phyloP scores from a whole-genome alignment of 2,797 vertebrate species.

The Serranus cabrilla region DNA sequence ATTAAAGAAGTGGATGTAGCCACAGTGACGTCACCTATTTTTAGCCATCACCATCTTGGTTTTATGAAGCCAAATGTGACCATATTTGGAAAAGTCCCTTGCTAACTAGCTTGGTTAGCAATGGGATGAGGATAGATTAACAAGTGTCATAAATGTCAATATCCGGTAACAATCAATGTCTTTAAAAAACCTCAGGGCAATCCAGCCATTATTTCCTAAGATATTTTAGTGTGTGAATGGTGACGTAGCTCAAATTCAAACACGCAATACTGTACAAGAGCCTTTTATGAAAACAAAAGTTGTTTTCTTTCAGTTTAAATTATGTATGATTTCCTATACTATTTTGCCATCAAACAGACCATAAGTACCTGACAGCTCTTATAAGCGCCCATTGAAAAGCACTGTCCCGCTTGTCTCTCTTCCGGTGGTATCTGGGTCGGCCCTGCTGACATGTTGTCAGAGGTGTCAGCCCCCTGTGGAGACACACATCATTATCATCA shows the following conservation, averaged over 20 bases:
- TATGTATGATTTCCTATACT: constrained; percentile 3
- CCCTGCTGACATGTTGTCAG: constrained; percentile 71
- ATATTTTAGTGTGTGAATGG: background rate
- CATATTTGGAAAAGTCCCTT: too few species aligned
- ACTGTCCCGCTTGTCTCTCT: constrained; percentile 47
- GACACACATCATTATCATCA: constrained; percentile 76
- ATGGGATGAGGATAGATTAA: too few species aligned
- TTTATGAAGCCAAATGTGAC: too few species aligned
- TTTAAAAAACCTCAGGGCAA: background rate
- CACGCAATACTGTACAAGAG: background rate
- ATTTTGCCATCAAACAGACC: constrained; percentile 14
- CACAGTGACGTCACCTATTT: too few species aligned
- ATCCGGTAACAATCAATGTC: too few species aligned
- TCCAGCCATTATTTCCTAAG: background rate
- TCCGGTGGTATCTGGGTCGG: constrained; percentile 61
- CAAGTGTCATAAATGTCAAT: too few species aligned
- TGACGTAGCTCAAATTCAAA: background rate
- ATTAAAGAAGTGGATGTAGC: too few species aligned
- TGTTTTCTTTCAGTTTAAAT: constrained; percentile 1
- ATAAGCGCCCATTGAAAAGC: constrained; percentile 14
- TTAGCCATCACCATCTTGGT: too few species aligned
- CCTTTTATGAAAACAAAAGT: constrained; percentile 1
- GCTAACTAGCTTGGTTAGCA: too few species aligned
- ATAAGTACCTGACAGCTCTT: constrained; percentile 37
- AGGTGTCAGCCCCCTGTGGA: constrained; percentile 64